Conservation (phyloP, 2,113 vertebrate species). For the Brachypodius melanocephalos region DNA sequence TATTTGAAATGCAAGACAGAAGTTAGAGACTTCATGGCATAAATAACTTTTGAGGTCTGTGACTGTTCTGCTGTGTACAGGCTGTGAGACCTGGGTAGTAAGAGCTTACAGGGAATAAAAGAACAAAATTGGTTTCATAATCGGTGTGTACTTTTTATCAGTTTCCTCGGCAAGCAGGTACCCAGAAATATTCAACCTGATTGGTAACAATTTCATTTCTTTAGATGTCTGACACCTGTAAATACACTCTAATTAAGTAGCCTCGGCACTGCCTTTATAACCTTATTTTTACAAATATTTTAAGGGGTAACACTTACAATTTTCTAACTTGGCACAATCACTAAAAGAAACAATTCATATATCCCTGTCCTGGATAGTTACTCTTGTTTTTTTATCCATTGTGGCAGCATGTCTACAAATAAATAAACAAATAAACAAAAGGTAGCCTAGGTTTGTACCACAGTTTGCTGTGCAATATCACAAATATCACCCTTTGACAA, state of each 20-base stretch:
- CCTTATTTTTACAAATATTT: neutral
- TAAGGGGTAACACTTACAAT: neutral
- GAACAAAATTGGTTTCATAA: neutral
- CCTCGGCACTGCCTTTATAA: neutral
- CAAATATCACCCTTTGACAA: no score
- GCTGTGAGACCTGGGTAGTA: neutral
- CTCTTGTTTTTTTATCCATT: neutral
- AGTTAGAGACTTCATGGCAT: neutral
- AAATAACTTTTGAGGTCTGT: neutral
- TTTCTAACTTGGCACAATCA: neutral
- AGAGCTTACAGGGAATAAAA: rapidly evolving
- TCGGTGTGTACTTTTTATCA: neutral
- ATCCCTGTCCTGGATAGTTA: neutral
- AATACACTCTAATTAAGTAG: neutral
- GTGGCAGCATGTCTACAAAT: neutral
- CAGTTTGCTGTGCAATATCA: neutral
- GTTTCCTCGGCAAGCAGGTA: neutral
- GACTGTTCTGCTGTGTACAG: neutral
- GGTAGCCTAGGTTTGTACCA: neutral
- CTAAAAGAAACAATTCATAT: neutral
- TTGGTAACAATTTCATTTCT: neutral
- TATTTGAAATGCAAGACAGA: neutral
- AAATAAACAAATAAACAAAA: neutral
- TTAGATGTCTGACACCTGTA: neutral
- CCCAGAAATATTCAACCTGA: neutral